phyloP scores from a whole-genome alignment of 2,113 vertebrate species.

The Salvator merianae region DNA sequence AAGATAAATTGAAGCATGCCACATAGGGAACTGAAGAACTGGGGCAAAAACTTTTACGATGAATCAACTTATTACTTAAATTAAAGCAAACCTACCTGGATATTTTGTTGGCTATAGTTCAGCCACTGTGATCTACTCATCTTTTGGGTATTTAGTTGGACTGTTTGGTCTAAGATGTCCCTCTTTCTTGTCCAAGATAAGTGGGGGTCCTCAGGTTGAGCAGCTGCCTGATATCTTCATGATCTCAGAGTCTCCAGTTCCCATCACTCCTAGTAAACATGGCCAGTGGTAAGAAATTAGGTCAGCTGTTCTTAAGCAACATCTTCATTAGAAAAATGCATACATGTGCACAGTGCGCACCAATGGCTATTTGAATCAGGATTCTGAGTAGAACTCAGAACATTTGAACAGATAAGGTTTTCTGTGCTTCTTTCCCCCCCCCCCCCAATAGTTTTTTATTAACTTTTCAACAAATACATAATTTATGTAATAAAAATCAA shows the following conservation, averaged over 20 bases:
- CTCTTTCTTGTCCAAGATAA: neutral
- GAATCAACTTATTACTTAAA: neutral
- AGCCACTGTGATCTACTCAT: neutral
- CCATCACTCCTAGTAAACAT: neutral
- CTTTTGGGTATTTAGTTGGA: neutral
- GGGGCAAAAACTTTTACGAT: too few relatives aligned
- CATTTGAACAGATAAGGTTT: neutral
- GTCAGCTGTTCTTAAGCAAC: neutral
- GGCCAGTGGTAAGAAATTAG: neutral
- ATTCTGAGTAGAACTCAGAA: neutral
- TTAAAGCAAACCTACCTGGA: neutral
- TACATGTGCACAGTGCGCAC: neutral
- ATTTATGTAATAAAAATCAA: too few relatives aligned
- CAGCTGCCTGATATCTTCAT: too few relatives aligned
- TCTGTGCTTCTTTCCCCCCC: too few relatives aligned
- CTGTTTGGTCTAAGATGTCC: neutral
- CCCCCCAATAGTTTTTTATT: too few relatives aligned
- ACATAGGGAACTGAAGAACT: neutral
- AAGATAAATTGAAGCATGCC: neutral
- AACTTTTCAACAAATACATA: too few relatives aligned
- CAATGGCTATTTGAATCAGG: neutral
- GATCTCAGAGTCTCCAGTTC: neutral
- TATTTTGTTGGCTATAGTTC: neutral
- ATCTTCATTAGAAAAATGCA: neutral
- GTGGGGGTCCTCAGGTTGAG: neutral